Percentiles rank a stretch among this genome's conserved stretches.
phyloP scores from a whole-genome alignment of 2,888 invertebrate species.

The Ochropacha duplaris region DNA sequence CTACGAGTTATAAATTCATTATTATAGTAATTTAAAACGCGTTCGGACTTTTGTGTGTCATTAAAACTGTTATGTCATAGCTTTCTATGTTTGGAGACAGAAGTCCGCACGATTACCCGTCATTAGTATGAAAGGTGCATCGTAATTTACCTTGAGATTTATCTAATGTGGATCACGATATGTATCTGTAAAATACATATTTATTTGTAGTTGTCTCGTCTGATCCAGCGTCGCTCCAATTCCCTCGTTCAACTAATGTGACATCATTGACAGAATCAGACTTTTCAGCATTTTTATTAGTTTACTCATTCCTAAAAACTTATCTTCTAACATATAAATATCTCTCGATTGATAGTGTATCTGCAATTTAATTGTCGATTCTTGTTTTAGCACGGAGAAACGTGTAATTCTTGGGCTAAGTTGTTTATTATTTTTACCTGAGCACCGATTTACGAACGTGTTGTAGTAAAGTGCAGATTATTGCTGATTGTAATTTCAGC shows the following conservation, averaged over 20 bases:
- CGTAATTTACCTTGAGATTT: slow-evolving; percentile 37
- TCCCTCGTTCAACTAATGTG: neutral
- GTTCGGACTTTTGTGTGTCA: slow-evolving; percentile 26
- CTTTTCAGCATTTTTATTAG: too few species aligned
- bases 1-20: slow-evolving; percentile 20
- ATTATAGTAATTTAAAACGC: slow-evolving; percentile 31
- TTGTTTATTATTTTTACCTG: neutral
- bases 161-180: slow-evolving; percentile 15
- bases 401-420: neutral
- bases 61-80: slow-evolving; percentile 13
- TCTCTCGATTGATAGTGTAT: neutral
- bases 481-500: neutral
- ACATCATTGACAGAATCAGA: neutral
- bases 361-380: neutral
- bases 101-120: slow-evolving; percentile 28
- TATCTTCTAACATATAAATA: too few species aligned
- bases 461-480: neutral
- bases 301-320: too few species aligned
- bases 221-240: neutral
- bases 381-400: neutral
- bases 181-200: neutral
- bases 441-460: neutral
- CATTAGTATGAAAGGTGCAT: slow-evolving; percentile 25
- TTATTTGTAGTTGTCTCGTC: neutral
- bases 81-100: neutral